Evolutionary conservation across 2,797 vertebrate species (phyloP), one percentile per base, ranked within the genome.

Genomic region (Amazona ochrocephala): DNA sequence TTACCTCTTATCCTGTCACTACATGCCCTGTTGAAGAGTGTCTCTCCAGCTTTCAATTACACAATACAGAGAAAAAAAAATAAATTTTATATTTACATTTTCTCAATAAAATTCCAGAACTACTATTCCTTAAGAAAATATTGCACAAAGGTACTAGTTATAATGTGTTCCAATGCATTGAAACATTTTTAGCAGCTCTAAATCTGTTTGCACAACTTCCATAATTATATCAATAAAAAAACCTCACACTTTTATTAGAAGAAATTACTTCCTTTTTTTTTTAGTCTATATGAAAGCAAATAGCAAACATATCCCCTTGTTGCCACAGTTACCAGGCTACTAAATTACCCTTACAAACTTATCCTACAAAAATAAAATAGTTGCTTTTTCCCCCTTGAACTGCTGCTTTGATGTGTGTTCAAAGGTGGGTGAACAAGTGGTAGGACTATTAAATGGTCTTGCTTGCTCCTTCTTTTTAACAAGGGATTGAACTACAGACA

Each of bases 261-360:
- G 16, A 77, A 89, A 84, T 60, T 30, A 61, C 12, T 71, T 95
- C 61, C 66, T 70, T 83, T 93, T 89, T 90, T 77, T 30, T 66
- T 27, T 37, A 84, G 61, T 85, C 84, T 96, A 90, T 77, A 30
- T 81, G 88, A 96, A 96, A 96, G 68, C 39, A 84, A 97, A 88
- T 53, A 90, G 68, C 51, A 89, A 95, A 96, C 17, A 48, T 87
- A 75, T 44, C 82, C 56, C 77, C 64, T 72, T 70, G 94, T 95
- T 97, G 92, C 96, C 84, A 96, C 82, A 89, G 93, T 53, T 96
- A 96, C 84, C 48, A 56, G 84, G 93, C n/a, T 51, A 89, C 30
- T 79, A 47, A 95, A 1, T 23, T 70, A 67, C 50, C 83, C 72
- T 80, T 47, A 87, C 37, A 93, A 87, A 95, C 81, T 95, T 95